A percentile compares a stretch with the other conserved stretches of the same genome.
These are phyloP conservation scores for Australoheros facetus DNA, from an alignment of 2,797 vertebrate genomes.

Conservation along the genomic window DNA sequence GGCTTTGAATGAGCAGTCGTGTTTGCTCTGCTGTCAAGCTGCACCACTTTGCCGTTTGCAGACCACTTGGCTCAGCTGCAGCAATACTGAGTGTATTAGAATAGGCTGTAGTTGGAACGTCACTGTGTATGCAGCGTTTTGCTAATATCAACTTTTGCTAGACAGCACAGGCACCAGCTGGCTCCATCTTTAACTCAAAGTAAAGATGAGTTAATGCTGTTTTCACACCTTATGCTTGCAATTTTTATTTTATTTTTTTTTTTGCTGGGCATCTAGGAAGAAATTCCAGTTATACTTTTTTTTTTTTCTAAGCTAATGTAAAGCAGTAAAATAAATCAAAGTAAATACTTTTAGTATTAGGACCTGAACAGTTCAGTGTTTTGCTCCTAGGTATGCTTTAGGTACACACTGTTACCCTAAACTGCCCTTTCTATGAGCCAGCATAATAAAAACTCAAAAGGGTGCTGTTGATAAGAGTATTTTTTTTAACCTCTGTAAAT, in stretches of 20 bases:
- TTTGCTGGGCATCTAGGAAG: no score
- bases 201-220: background rate
- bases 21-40: conserved; percentile 47
- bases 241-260: no score
- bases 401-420: background rate
- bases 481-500: background rate
- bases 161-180: background rate
- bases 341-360: background rate
- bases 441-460: background rate
- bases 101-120: background rate
- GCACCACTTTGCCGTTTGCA: conserved; percentile 32
- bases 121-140: background rate
- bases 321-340: no score
- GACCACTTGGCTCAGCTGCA: conserved; percentile 25
- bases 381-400: background rate
- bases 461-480: background rate
- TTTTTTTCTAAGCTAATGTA: no score
- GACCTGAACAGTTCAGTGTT: background rate
- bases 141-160: background rate
- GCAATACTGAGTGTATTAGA: background rate
- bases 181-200: background rate
- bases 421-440: fast-evolving
- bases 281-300: no score
- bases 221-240: background rate
- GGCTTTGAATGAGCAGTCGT: conserved; percentile 21